Evolutionary conservation across 2,888 invertebrate species (phyloP), one percentile per base, ranked within the genome.

Genomic region (Polydrusus cervinus): DNA sequence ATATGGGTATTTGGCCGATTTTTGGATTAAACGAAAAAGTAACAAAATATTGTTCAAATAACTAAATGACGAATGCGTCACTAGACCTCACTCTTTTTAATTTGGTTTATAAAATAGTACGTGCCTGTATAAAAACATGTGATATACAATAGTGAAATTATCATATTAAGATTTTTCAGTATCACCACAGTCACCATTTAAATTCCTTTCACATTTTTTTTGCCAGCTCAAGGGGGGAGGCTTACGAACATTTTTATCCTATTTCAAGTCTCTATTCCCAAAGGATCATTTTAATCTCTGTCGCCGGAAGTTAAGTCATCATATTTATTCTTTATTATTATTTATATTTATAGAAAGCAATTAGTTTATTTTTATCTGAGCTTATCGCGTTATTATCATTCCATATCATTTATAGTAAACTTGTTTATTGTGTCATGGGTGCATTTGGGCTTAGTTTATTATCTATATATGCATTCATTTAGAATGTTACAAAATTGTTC

Each of bases 261-360:
- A 3, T 34, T 34, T 34, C 10, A 6, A 43, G 6, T 57, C 16
- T 14, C 25, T 6, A 7, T 7, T n/a, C 13, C 25, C 25, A 30
- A 30, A 30, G 16, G 30, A n/a, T 13, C 0, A 30, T n/a, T 57
- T 34, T 57, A n/a, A 57, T 38, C 38, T 10, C 9, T 38, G 16
- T 57, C 57, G 10, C 57, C 57, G 57, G 38, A 57, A 57, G 38
- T 57, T 34, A 57, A 38, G 57, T 57, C 57, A 57, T 57, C 57
- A 38, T 11, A n/a, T 55, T 55, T 30, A 55, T 55, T 13, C 55
- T 30, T 55, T 55, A 14, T 38, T 57, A 38, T 16, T 57, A 57
- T 57, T 57, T 57, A 57, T 57, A 57, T 57, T 57, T 57, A 57
- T 57, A 57, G 38, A 16, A 16, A 16, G 16, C 57, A 38, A 38